A percentile compares a stretch with the other conserved stretches of the same genome.
phyloP scores from a whole-genome alignment of 2,113 vertebrate genomes.

The Limanda limanda region DNA sequence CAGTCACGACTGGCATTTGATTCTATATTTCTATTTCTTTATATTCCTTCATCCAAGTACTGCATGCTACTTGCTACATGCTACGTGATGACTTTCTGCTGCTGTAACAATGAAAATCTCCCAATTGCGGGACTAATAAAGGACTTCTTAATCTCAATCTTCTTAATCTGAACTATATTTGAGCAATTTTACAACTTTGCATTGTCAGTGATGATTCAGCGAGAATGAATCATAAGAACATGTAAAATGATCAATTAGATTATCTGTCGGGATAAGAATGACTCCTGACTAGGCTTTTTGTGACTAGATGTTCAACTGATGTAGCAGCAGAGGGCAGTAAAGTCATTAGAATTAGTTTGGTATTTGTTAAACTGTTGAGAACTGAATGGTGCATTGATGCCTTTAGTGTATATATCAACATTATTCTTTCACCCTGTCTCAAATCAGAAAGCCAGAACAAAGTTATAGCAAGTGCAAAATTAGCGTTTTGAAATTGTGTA shows the following conservation, averaged over 20 bases:
- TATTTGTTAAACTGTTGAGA: neutral
- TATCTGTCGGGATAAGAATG: no score
- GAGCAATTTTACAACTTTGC: neutral
- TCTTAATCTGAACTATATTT: neutral
- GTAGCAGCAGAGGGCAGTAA: conserved; percentile 58
- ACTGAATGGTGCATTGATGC: neutral
- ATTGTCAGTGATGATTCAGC: neutral
- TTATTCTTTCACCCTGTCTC: no score
- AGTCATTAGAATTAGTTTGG: neutral
- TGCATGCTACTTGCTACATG: no score
- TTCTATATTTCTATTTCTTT: no score
- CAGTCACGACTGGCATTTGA: neutral
- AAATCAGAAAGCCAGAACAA: neutral
- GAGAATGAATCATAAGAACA: neutral
- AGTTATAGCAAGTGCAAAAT: neutral
- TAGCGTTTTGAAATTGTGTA: neutral
- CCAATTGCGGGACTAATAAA: no score
- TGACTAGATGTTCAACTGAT: neutral
- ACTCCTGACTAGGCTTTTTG: no score
- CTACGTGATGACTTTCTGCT: no score
- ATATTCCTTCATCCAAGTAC: no score
- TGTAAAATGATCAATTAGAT: no score
- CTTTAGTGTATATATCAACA: neutral
- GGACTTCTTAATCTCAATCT: no score
- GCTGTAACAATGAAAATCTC: no score